Conservation (phyloP, 2,888 invertebrate species). For the Drosophila neotestacea region DNA sequence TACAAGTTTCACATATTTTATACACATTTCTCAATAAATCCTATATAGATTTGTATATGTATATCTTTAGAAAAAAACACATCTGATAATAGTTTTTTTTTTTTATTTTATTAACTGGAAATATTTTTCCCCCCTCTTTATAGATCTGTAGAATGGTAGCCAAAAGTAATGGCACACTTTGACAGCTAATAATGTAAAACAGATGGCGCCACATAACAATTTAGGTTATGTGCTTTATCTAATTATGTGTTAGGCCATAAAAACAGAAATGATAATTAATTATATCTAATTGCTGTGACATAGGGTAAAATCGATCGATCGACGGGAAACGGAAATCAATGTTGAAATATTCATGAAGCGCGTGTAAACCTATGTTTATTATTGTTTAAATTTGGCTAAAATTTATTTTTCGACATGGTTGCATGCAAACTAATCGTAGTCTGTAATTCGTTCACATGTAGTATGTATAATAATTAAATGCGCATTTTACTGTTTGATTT, state of each 20-base stretch:
- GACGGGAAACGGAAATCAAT: constrained; percentile 19
- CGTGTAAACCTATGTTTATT: constrained; percentile 20
- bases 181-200: constrained; percentile 12
- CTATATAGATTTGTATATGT: neutral
- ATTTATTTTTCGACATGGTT: constrained; percentile 20
- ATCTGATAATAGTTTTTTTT: too few species aligned
- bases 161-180: constrained; percentile 18
- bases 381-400: constrained; percentile 14
- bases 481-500: constrained; percentile 48
- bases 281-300: constrained; percentile 19
- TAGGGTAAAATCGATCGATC: neutral
- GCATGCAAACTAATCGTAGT: constrained; percentile 15
- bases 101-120: too few species aligned
- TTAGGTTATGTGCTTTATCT: constrained; percentile 13
- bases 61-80: too few species aligned
- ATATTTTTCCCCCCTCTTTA: neutral
- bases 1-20: neutral
- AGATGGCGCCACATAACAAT: constrained; percentile 17
- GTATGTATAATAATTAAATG: constrained; percentile 42
- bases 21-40: neutral
- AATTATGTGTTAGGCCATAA: constrained; percentile 17
- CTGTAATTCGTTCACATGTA: neutral
- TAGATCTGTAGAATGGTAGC: neutral
- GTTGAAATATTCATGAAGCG: constrained; percentile 26
- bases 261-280: constrained; percentile 10